A percentile compares a stretch with the other conserved stretches of the same genome.
phyloP scores from a whole-genome alignment of 2,797 vertebrate species.

The Dallia pectoralis region DNA sequence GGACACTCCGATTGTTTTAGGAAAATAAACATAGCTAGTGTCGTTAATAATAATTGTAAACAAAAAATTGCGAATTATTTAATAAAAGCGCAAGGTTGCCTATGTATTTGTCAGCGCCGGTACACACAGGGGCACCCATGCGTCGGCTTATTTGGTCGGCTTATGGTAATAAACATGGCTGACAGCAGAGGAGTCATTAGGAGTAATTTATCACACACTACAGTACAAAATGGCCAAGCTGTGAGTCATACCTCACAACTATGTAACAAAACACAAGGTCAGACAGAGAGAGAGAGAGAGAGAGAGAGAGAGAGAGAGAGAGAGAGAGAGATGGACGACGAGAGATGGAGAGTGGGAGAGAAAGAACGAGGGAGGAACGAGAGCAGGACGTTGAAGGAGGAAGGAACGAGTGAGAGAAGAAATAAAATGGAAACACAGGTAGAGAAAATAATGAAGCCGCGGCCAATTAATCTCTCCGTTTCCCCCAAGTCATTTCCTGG shows the following conservation, averaged over 20 bases:
- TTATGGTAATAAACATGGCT: slow-evolving; percentile 60
- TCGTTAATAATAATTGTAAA: no score
- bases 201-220: slow-evolving; percentile 54
- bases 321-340: background rate
- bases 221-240: slow-evolving; percentile 35
- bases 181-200: slow-evolving; percentile 56
- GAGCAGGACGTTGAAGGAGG: slow-evolving; percentile 22
- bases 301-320: background rate
- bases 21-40: no score
- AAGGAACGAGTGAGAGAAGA: background rate
- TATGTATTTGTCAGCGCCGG: slow-evolving; percentile 21
- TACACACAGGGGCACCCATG: slow-evolving; percentile 50
- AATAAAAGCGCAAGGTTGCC: no score
- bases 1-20: no score
- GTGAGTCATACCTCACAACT: slow-evolving; percentile 57
- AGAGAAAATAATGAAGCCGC: slow-evolving; percentile 16
- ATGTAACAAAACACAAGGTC: slow-evolving; percentile 8
- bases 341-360: slow-evolving; percentile 12
- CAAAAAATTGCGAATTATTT: no score
- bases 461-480: slow-evolving; percentile 10
- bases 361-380: slow-evolving; percentile 18
- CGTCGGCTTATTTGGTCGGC: slow-evolving; percentile 53
- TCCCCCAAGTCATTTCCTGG: slow-evolving; percentile 33
- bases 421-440: slow-evolving; percentile 17
- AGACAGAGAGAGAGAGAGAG: background rate